Evolutionary conservation across 2,797 vertebrate species (phyloP), one percentile per base, ranked within the genome.

Genomic region (Galagoides demidoff): DNA sequence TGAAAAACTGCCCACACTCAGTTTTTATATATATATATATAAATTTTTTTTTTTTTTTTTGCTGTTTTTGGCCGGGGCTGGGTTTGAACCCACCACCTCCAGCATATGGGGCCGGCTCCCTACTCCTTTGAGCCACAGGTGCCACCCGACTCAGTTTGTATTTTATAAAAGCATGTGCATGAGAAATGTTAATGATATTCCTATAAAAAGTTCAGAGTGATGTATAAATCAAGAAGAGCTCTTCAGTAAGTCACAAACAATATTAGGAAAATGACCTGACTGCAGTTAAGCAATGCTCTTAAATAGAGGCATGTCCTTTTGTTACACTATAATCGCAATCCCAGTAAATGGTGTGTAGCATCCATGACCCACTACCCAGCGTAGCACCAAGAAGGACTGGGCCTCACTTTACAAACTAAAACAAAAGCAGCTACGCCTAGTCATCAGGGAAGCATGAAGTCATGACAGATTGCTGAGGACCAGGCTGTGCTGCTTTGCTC

Each of bases 381-480:
- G 22, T 1, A 25, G 81, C 22, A 37, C 14, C 6, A 45, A 83
- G 66, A 64, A 27, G 27, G 31, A 68, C 12, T 25, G 25, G 5
- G 49, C 22, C 22, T 74, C 23, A 57, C 23, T n/a, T 68, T 3
- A 31, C 4, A 55, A 78, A 57, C 68, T 52, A 23, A 90, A 59
- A 94, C 27, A 29, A 49, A 71, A 71, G n/a, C 4, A 19, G 55
- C 22, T 43, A 34, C 82, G 45, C 23, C 9, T 29, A 45, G 1
- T 16, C 49, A 17, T 6, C 23, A 9, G 91, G 43, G 27, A 74
- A 43, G 10, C 2, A 1, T 9, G 59, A 61, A 13, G 9, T 37
- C 5, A 13, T 0, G 11, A 2, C 1, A 23, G 9, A 34, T 3
- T 10, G 0, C 0, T 0, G 11, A 57, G 19, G 31, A 20, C 10